A percentile compares a stretch with the other conserved stretches of the same genome.
Conservation (phyloP, 2,888 invertebrate species). For the Nezara viridula region DNA sequence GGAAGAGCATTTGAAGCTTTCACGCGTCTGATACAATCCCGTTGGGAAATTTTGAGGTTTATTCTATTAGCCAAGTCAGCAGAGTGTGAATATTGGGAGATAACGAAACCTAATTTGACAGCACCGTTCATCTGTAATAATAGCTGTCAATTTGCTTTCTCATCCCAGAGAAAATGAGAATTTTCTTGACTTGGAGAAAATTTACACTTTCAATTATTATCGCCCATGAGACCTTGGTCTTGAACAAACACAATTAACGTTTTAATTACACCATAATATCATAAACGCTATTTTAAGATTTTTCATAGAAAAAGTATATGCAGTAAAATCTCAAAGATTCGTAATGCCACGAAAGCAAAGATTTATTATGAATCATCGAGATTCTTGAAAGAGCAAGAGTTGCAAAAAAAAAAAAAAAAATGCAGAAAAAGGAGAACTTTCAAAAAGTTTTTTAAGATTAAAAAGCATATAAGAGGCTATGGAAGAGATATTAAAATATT, state of each 20-base stretch:
- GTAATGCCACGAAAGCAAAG: too few species aligned
- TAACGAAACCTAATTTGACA: constrained; percentile 20
- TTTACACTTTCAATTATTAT: constrained; percentile 8
- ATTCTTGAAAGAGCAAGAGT: too few species aligned
- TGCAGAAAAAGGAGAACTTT: too few species aligned
- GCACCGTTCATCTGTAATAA: constrained; percentile 42
- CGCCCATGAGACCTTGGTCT: background rate
- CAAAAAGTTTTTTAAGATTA: too few species aligned
- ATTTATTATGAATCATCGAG: too few species aligned
- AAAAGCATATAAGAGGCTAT: too few species aligned
- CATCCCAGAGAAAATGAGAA: constrained; percentile 13
- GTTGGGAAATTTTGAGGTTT: constrained; percentile 40
- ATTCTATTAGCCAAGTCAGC: constrained; percentile 33
- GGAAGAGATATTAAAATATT: too few species aligned
- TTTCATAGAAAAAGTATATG: too few species aligned
- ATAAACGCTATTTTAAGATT: too few species aligned
- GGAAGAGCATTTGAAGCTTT: constrained; percentile 16
- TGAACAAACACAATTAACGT: background rate
- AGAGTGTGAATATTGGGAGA: constrained; percentile 47
- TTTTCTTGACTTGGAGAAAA: constrained; percentile 14
- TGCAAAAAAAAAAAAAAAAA: too few species aligned
- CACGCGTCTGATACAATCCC: constrained; percentile 37
- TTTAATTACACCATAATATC: background rate
- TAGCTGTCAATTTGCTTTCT: constrained; percentile 21
- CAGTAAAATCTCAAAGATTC: too few species aligned